A percentile compares a stretch with the other conserved stretches of the same genome.
Evolutionary conservation across 30 jellyfish, hydroid and myxozoan genomes (phyloP).

Genomic region (Hydra vulgaris): DNA sequence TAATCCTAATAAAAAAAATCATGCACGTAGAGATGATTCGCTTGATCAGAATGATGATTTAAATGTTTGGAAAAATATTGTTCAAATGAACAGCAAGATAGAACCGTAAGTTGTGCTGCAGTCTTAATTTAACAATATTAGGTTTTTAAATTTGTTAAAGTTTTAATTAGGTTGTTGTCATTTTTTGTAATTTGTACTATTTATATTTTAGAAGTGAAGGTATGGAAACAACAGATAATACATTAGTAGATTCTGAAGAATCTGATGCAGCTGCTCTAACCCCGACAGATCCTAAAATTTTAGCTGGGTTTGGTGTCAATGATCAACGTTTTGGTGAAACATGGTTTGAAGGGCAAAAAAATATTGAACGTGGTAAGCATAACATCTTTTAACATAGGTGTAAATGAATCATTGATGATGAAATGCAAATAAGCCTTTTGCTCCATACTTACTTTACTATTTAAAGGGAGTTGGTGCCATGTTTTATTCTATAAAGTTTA

Average conservation of each 20-base stretch:
- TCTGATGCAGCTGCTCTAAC: neutral
- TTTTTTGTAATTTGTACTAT: too few species aligned
- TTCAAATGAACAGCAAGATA: neutral
- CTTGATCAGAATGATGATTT: neutral
- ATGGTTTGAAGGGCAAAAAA: constrained; percentile 28
- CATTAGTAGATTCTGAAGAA: neutral
- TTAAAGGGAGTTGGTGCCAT: too few species aligned
- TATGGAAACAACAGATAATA: neutral
- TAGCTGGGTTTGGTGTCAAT: constrained; percentile 26
- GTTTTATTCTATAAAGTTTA: too few species aligned
- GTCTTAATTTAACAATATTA: too few species aligned
- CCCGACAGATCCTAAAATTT: neutral
- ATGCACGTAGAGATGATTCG: neutral
- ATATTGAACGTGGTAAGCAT: constrained; percentile 1
- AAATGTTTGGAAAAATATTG: neutral
- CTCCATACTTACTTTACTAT: too few species aligned
- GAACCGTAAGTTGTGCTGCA: neutral
- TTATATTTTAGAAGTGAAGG: neutral
- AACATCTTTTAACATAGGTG: too few species aligned
- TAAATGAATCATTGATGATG: too few species aligned
- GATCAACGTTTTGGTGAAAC: constrained; percentile 21
- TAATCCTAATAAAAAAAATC: neutral
- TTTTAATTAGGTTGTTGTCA: too few species aligned
- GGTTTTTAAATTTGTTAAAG: too few species aligned
- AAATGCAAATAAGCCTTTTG: too few species aligned